Conservation (phyloP, 2,797 vertebrate genomes). For the Avahi laniger region DNA sequence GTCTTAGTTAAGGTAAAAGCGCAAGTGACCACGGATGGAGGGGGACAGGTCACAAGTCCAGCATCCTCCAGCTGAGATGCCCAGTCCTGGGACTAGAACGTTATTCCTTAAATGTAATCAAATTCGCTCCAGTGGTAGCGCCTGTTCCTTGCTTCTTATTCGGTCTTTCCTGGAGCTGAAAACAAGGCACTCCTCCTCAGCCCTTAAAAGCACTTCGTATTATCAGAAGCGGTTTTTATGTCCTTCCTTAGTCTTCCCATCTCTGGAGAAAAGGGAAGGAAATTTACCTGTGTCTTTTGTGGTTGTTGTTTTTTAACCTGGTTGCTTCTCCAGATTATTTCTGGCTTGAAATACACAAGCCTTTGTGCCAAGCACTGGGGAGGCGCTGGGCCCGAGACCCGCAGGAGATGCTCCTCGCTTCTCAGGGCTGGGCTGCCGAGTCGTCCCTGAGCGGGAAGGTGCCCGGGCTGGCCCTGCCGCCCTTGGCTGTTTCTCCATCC, state of each 20-base stretch:
- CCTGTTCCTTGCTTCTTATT: neutral
- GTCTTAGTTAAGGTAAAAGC: neutral
- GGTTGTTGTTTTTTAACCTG: neutral
- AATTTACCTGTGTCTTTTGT: neutral
- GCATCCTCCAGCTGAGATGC: neutral
- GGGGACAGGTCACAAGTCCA: neutral
- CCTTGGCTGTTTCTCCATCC: neutral
- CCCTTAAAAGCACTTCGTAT: neutral
- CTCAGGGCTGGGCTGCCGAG: neutral
- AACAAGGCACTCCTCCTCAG: slow-evolving; percentile 5
- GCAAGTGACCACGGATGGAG: accelerated
- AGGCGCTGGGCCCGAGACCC: neutral
- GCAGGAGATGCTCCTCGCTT: neutral
- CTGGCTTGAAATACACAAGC: neutral
- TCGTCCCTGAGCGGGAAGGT: accelerated
- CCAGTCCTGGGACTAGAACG: neutral
- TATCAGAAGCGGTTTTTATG: neutral
- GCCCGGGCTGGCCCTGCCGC: neutral
- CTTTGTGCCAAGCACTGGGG: neutral
- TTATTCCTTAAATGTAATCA: neutral
- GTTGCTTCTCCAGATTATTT: neutral
- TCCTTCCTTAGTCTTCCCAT: neutral
- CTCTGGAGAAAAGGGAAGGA: neutral
- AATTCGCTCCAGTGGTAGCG: accelerated
- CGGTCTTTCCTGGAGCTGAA: neutral